Percentiles rank a stretch among this genome's conserved stretches.
Evolutionary conservation across 2,113 vertebrate species (phyloP).

Genomic region (Percopsis transmontana): DNA sequence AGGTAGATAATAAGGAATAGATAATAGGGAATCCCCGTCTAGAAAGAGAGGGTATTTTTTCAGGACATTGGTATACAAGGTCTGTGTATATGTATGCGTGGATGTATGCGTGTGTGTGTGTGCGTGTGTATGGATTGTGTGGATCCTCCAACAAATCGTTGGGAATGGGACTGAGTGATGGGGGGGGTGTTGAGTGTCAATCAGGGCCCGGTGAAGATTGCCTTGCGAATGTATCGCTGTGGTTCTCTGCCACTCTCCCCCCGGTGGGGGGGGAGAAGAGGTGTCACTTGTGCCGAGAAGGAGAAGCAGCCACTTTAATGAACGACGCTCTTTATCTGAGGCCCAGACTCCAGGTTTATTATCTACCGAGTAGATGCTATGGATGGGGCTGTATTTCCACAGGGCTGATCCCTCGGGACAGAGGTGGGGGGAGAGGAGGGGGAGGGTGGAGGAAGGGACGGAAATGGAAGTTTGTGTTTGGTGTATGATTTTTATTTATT

Average conservation of each 20-base stretch:
- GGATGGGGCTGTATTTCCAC: conserved; percentile 41
- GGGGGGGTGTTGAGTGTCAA: conserved; percentile 19
- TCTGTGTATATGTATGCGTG: conserved; percentile 19
- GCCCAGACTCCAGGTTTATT: conserved; percentile 53
- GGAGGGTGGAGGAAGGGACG: background rate
- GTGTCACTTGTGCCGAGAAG: conserved; percentile 60
- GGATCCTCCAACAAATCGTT: background rate
- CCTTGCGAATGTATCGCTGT: conserved; percentile 36
- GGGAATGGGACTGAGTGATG: background rate
- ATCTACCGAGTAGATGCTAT: conserved; percentile 60
- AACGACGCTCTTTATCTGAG: conserved; percentile 69
- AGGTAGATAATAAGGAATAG: conserved; percentile 13
- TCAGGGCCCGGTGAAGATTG: conserved; percentile 39
- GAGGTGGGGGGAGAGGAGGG: background rate
- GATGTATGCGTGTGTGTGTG: conserved; percentile 12
- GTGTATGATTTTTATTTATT: background rate
- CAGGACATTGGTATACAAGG: background rate
- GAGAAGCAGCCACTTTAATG: conserved; percentile 60
- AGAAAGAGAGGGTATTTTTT: conserved; percentile 34
- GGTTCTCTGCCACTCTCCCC: conserved; percentile 44
- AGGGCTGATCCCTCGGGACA: conserved; percentile 36
- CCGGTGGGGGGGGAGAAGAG: conserved; percentile 31
- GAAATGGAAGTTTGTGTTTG: conserved; percentile 32
- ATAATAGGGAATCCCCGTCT: conserved; percentile 24
- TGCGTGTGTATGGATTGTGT: background rate